Evolutionary conservation across 2,888 invertebrate species (phyloP).

Genomic region (Lithophane ornitopus): DNA sequence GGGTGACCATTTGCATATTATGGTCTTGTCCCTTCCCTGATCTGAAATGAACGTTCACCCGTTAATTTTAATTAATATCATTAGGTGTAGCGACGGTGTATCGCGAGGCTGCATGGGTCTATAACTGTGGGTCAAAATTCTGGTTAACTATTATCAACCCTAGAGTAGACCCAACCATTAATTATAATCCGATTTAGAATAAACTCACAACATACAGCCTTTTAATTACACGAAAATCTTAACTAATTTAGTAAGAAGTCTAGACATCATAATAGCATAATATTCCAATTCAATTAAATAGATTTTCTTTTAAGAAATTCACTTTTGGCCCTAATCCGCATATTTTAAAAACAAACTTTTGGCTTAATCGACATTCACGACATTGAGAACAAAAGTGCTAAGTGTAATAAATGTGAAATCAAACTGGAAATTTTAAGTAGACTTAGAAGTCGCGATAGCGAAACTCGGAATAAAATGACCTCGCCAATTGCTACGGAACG

Average conservation of each 20-base stretch:
- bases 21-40: constrained; percentile 35
- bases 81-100: constrained; percentile 13
- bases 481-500: constrained; percentile 52
- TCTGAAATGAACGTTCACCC: constrained; percentile 30
- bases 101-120: constrained; percentile 7
- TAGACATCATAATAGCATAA: constrained; percentile 12
- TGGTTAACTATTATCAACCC: background rate
- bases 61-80: constrained; percentile 33
- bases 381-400: constrained; percentile 43
- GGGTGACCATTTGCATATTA: constrained; percentile 53
- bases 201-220: background rate
- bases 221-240: constrained; percentile 9
- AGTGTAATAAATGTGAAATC: constrained; percentile 67
- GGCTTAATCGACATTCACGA: constrained; percentile 43
- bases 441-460: constrained; percentile 60
- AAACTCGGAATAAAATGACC: constrained; percentile 57
- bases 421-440: constrained; percentile 66
- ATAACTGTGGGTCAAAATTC: constrained; percentile 4
- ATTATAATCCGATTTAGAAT: background rate
- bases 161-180: background rate
- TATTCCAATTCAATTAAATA: constrained; percentile 16
- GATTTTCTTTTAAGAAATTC: constrained; percentile 10
- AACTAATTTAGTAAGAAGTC: constrained; percentile 11
- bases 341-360: constrained; percentile 46
- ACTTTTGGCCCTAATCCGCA: constrained; percentile 7